Evolutionary conservation across 2,888 invertebrate species (phyloP), one percentile per base, ranked within the genome.

Genomic region (Diarsia brunnea): DNA sequence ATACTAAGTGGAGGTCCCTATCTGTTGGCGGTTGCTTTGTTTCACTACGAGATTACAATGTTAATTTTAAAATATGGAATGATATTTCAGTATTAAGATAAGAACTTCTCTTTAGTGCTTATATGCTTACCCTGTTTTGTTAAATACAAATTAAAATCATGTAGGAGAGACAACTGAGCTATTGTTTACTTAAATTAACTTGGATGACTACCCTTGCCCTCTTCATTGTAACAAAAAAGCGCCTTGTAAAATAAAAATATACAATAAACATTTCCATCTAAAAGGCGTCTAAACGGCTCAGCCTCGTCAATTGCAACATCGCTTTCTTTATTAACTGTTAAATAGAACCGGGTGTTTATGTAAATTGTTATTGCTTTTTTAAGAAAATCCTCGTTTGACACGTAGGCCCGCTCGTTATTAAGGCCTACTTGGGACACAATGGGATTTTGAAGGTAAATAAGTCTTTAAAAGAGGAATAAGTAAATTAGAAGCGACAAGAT

Each of bases 401-500:
- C 96, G 95, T 94, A 90, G 93, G 91, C 92, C 90, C 90, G 89
- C 91, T 92, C 94, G 93, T 95, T 96, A 95, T 94, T 94, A 92
- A 94, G 91, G 87, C 90, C 92, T 94, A 92, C 93, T 91, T 89
- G 93, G 93, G 94, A 92, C 94, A 96, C 96, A 96, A 96, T 96
- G 94, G 96, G 96, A 96, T 96, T 96, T 96, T 95, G 95, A 96
- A 97, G 96, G 97, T 97, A 97, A 97, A 98, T 97, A 97, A 97
- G 97, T 97, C 97, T 97, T 97, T 97, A 97, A 97, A 97, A 97
- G 97, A 97, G 97, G 97, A 97, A 97, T 97, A 98, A 98, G 97
- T 98, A 98, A 98, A 98, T 98, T 98, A 98, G 97, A 97, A 97
- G 97, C 97, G 97, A 96, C 97, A 97, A 97, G 98, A 98, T 98